Base-by-base conservation (phyloP, 2,113 vertebrate species). In the Eleginops maclovinus region DNA sequence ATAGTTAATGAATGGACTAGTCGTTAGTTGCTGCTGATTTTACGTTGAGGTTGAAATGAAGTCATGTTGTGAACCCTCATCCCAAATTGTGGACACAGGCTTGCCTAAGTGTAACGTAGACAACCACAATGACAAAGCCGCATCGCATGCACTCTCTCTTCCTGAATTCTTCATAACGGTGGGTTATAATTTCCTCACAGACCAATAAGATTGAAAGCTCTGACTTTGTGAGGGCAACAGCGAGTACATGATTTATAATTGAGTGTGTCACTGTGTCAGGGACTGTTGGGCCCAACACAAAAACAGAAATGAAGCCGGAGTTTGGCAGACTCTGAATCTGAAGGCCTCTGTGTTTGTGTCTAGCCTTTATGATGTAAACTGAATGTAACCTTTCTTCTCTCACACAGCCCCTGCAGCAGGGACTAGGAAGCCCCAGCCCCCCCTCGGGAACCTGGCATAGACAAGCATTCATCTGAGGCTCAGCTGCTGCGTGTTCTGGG, bases 331-430 rank as follows among this genome's bases (percentile, higher is more conserved):
- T 85, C 77, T 71, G 63, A 72, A 67, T 88, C 72, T 85, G 80
- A 87, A 81, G 83, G 82, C 80, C 83, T 77, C 75, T 85, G 79
- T 63, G 81, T 77, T 79, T 71, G 84, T 22, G 36, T 75, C 63
- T 61, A 43, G 72, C 81, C 81, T 91, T 91, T 89, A 91, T 93
- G 91, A 92, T 91, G 91, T 92, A 92, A 92, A 92, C 90, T 92
- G 86, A 92, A 93, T 92, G 91, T 91, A 92, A 91, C 90, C 92
- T 88, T 92, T 94, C 89, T 93, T 88, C 86, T 85, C 88, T 89
- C 73, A 65, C 84, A 79, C 70, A 87, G 88, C 84, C 84, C 89
- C 88, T 90, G 90, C 92, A 90, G 87, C 36, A 65, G 68, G 58
- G 85, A 84, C 83, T 54, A 36, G 83, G 90, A 88, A 86, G 79